Conservation (phyloP, 2,113 vertebrate species). For the Phocoena sinus region DNA sequence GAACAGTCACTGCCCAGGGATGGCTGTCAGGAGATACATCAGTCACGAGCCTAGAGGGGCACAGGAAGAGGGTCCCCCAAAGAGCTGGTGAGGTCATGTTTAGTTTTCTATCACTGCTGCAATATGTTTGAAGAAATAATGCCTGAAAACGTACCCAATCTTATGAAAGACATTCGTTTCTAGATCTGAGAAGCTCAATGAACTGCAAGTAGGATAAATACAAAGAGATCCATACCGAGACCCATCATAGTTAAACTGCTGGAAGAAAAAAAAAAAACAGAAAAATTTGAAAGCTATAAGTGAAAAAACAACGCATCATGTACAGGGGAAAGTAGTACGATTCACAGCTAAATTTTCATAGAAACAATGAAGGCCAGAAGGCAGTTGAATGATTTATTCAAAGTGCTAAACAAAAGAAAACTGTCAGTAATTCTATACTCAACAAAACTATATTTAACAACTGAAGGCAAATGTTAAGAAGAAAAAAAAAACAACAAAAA, state of each 20-base stretch:
- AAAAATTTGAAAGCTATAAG: neutral
- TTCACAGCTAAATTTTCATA: neutral
- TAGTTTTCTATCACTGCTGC: neutral
- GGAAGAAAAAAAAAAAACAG: neutral
- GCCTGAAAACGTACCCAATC: neutral
- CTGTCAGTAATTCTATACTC: neutral
- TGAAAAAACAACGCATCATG: neutral
- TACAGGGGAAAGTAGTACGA: neutral
- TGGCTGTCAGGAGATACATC: neutral
- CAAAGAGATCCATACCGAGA: neutral
- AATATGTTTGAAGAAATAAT: neutral
- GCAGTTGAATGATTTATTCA: neutral
- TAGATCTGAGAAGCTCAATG: neutral
- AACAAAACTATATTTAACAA: neutral
- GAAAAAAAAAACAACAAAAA: neutral
- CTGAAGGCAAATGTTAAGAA: neutral
- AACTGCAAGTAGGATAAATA: neutral
- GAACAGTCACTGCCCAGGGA: neutral
- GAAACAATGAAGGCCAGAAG: neutral
- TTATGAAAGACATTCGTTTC: neutral
- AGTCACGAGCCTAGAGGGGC: neutral
- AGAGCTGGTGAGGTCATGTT: neutral
- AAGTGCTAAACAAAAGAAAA: neutral
- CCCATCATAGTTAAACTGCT: neutral
- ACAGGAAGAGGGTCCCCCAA: neutral